Conservation (phyloP, 2,888 invertebrate genomes). For the Habrosyne pyritoides region DNA sequence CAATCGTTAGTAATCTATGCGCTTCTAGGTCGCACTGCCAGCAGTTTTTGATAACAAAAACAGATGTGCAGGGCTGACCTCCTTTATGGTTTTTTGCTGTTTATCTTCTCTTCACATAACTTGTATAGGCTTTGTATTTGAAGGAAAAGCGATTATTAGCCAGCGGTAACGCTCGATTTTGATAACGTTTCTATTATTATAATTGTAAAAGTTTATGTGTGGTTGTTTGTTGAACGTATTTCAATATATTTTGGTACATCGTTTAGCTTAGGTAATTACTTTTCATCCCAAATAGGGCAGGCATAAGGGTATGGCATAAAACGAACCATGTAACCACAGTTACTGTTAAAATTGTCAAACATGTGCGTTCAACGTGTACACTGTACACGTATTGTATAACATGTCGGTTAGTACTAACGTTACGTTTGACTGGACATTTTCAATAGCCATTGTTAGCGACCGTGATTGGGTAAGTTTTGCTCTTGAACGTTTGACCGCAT, state of each 20-base stretch:
- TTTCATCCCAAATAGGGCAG: no score
- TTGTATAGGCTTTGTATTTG: no score
- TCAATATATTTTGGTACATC: no score
- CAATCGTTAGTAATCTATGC: not conserved
- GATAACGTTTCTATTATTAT: no score
- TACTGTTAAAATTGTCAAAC: not conserved
- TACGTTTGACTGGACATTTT: conserved; percentile 44
- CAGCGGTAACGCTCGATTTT: no score
- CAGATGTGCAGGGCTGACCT: not conserved
- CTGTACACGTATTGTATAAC: not conserved
- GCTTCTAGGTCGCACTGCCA: not conserved
- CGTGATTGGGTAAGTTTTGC: conserved; percentile 54
- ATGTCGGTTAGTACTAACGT: conserved; percentile 14
- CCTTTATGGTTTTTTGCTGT: not conserved
- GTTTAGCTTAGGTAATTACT: no score
- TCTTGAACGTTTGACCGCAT: conserved; percentile 39
- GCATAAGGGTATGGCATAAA: no score
- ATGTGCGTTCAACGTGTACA: not conserved
- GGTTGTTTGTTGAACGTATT: no score
- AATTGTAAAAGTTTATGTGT: no score
- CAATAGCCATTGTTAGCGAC: conserved; percentile 53
- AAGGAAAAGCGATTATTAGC: no score
- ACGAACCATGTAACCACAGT: not conserved
- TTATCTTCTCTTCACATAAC: not conserved
- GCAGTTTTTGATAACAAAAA: not conserved